These are phyloP conservation scores for Drosophila emarginata DNA, from an alignment of 2,888 invertebrate genomes.

Conservation along the genomic window DNA sequence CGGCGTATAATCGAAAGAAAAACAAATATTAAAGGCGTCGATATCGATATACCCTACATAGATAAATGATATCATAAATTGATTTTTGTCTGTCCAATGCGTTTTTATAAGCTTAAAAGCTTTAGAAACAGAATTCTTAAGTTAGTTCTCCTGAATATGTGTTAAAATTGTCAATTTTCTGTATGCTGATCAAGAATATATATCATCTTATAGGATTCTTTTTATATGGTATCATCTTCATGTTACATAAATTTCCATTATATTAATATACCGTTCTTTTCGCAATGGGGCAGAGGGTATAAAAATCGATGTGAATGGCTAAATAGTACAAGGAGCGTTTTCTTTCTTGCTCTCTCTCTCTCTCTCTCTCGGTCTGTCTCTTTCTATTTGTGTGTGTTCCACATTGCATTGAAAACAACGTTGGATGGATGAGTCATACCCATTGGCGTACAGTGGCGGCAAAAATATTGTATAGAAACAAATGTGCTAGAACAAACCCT, in stretches of 20 bases:
- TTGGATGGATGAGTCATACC: slow-evolving; percentile 68
- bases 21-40: background rate
- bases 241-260: background rate
- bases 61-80: no score
- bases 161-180: no score
- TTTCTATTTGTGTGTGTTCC: slow-evolving; percentile 54
- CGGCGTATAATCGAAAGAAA: slow-evolving; percentile 68
- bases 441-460: slow-evolving; percentile 56
- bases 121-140: background rate
- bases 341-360: slow-evolving; percentile 10
- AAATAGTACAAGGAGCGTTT: slow-evolving; percentile 59
- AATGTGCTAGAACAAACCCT: slow-evolving; percentile 51
- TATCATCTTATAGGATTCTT: no score
- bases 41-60: background rate
- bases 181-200: no score
- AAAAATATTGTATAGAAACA: slow-evolving; percentile 44
- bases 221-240: no score
- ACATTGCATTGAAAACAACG: slow-evolving; percentile 69
- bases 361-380: slow-evolving; percentile 25
- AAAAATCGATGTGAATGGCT: slow-evolving; percentile 75
- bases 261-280: background rate
- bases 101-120: background rate
- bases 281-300: background rate
- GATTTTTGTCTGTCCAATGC: no score
- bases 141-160: no score